These are phyloP conservation scores for Xanthia icteritia DNA, from an alignment of 2,888 invertebrate genomes.

Conservation along the genomic window DNA sequence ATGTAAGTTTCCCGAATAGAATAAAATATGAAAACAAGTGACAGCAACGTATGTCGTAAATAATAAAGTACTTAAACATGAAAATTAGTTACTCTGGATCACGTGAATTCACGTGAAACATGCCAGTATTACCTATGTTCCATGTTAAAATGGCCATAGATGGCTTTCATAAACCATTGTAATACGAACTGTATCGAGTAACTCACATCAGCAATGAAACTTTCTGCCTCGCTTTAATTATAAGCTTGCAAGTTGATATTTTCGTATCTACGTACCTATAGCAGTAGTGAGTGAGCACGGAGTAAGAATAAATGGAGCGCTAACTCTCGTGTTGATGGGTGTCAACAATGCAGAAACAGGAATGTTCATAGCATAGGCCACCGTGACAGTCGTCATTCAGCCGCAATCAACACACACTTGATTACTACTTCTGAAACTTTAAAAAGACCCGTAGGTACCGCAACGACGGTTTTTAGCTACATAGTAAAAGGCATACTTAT, in stretches of 20 bases:
- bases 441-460: neutral
- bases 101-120: neutral
- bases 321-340: neutral
- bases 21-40: neutral
- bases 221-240: conserved; percentile 21
- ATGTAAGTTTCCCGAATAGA: no score
- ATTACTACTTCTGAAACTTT: neutral
- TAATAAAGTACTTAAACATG: neutral
- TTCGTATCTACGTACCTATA: neutral
- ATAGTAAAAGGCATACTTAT: neutral
- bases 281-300: neutral
- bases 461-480: neutral
- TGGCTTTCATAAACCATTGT: conserved; percentile 21
- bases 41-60: neutral
- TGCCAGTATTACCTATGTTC: no score
- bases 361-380: neutral
- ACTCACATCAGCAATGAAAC: neutral
- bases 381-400: neutral
- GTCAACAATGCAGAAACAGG: neutral
- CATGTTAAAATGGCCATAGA: neutral
- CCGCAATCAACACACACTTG: neutral
- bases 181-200: conserved; percentile 32
- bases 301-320: conserved; percentile 23
- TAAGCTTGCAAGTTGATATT: conserved; percentile 30
- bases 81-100: neutral